Evolutionary conservation across 2,113 vertebrate species (phyloP).

Genomic region (Melospiza melodia): DNA sequence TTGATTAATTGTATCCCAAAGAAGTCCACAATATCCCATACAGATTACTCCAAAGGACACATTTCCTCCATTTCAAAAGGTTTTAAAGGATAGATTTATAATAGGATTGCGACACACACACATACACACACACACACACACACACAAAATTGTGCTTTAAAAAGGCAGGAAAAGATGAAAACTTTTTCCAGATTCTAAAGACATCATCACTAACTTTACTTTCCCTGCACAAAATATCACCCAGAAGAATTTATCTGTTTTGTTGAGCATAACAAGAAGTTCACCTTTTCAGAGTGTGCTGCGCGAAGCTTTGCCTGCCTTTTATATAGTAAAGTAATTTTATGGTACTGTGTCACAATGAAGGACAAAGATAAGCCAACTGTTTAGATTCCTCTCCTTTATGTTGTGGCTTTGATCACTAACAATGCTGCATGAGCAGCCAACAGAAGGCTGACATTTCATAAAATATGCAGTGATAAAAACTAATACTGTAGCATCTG

Average conservation of each 20-base stretch:
- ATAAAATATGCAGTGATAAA: conserved; percentile 91
- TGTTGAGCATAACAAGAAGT: conserved; percentile 40
- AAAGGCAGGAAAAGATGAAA: conserved; percentile 5
- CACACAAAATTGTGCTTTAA: neutral
- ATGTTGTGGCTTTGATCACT: conserved; percentile 87
- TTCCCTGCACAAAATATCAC: conserved; percentile 18
- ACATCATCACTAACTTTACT: neutral
- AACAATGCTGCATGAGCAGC: conserved; percentile 85
- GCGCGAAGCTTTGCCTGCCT: conserved; percentile 48
- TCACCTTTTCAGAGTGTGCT: conserved; percentile 45
- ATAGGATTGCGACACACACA: neutral
- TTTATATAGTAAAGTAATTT: conserved; percentile 74
- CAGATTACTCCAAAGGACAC: neutral
- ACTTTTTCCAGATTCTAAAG: neutral
- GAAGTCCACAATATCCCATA: neutral
- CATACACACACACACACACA: neutral
- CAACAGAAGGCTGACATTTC: conserved; percentile 90
- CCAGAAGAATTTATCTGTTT: conserved; percentile 26
- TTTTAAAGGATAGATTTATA: neutral
- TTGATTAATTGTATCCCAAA: neutral
- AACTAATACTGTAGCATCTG: conserved; percentile 88
- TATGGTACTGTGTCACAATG: conserved; percentile 76
- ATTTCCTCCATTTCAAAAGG: neutral
- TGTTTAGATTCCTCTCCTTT: conserved; percentile 83
- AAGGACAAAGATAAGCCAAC: conserved; percentile 83